Evolutionary conservation across 2,888 invertebrate species (phyloP).

Genomic region (Caenorhabditis angaria): DNA sequence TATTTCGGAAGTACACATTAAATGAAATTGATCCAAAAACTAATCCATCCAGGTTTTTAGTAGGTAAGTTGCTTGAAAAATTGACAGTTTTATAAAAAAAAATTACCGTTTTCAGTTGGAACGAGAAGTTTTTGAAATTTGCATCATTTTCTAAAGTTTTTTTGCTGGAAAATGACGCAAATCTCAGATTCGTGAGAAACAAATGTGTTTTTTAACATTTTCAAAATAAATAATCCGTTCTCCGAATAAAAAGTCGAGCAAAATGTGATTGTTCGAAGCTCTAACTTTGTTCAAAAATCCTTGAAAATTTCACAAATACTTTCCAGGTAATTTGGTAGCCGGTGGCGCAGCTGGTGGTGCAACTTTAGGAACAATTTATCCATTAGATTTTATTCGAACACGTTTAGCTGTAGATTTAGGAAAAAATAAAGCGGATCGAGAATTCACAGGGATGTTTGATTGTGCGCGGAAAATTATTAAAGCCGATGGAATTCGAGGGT

Average conservation of each 20-base stretch:
- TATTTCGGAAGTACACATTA: constrained; percentile 62
- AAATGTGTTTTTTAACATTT: too few relatives aligned
- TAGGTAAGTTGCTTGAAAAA: constrained; percentile 31
- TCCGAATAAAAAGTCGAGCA: too few relatives aligned
- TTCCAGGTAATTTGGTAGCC: constrained; percentile 81
- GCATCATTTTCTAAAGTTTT: too few relatives aligned
- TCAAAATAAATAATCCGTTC: too few relatives aligned
- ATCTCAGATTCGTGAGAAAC: too few relatives aligned
- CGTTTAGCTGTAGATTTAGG: constrained; percentile 88
- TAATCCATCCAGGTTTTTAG: constrained; percentile 44
- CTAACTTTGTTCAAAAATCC: neutral
- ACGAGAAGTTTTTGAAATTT: too few relatives aligned
- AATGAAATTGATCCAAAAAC: constrained; percentile 55
- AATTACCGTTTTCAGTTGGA: too few relatives aligned
- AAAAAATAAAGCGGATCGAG: constrained; percentile 79
- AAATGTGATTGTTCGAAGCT: neutral
- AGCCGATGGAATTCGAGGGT: constrained; percentile 83
- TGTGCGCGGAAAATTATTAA: constrained; percentile 83
- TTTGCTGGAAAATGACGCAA: too few relatives aligned
- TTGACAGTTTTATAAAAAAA: too few relatives aligned
- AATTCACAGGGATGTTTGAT: constrained; percentile 88
- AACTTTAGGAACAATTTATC: constrained; percentile 91
- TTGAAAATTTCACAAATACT: too few relatives aligned
- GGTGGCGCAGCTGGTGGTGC: constrained; percentile 93
- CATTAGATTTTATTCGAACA: constrained; percentile 91